Base-by-base conservation (phyloP, 2,797 vertebrate genomes). In the Eulemur albifrons region DNA sequence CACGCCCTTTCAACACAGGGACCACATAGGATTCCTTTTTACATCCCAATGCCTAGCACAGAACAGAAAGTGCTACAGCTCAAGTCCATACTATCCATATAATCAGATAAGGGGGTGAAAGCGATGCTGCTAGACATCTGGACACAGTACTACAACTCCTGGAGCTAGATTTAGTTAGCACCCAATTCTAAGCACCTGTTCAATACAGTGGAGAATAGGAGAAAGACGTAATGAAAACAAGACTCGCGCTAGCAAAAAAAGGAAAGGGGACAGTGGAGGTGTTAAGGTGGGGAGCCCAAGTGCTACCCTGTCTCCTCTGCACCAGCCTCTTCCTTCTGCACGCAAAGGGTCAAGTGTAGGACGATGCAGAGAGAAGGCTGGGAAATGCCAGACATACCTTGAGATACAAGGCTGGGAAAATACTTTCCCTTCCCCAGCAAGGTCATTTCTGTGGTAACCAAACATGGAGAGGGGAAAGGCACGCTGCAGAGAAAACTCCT, bases 361-460 rank as follows among this genome's bases (percentile, higher is more conserved):
- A 52, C 25, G 38, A 72, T 4, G 25, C 1, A 76, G 20, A 90
- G 13, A 84, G 59, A 77, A 89, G 43, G 54, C 83, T 93, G 83
- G 45, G 35, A 90, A 95, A 97, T 88, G 59, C 48, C 76, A 88
- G 59, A 13, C 69, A 86, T 72, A 93, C 82, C 82, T 90, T 83
- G 65, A 83, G 48, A 81, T 52, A 81, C 2, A 25, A 32, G 45
- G 40, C 86, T 79, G n/a, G 83, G 91, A 89, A 97, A 97, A 91
- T 30, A 77, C 69, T 65, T 76, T 89, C 65, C 75, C 50, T 87
- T 92, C 45, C 75, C 43, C 48, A 73, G 43, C 89, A 95, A 97
- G 85, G 94, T 91, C 88, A 96, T 96, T 93, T 97, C 96, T 94
- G 93, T 70, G 40, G 95, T 59, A 54, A 96, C 88, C 27, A 63